These are phyloP conservation scores for Drosophila siamana DNA, from an alignment of 2,888 invertebrate species.

Conservation along the genomic window DNA sequence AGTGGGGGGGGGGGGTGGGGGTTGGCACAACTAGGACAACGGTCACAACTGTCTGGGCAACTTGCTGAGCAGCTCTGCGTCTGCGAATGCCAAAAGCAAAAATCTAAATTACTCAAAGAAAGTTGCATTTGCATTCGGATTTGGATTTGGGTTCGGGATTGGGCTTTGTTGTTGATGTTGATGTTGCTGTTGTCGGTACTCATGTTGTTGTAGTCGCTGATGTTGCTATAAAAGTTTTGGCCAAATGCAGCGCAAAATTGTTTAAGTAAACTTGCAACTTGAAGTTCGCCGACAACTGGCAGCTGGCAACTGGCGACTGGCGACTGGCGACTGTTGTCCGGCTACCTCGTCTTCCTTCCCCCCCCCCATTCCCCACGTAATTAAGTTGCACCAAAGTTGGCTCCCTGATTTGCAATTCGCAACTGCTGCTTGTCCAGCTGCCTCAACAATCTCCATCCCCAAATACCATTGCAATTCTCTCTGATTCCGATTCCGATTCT, in stretches of 20 bases:
- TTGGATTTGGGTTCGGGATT: conserved; percentile 47
- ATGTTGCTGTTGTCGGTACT: conserved; percentile 2
- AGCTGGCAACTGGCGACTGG: conserved; percentile 13
- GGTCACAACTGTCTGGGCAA: conserved; percentile 20
- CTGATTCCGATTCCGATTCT: neutral
- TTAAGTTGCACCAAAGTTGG: conserved; percentile 75
- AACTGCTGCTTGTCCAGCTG: conserved; percentile 30
- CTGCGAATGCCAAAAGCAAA: conserved; percentile 33
- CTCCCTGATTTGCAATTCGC: conserved; percentile 63
- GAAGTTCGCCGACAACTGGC: conserved; percentile 49
- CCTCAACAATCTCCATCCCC: neutral
- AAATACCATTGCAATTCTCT: neutral
- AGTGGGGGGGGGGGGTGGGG: too few relatives aligned
- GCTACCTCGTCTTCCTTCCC: too few relatives aligned
- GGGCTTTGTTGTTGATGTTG: neutral
- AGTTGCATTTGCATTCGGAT: conserved; percentile 27
- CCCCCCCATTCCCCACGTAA: conserved; percentile 40
- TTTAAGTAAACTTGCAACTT: conserved; percentile 69
- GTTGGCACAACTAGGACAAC: neutral
- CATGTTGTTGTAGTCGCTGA: conserved; percentile 26
- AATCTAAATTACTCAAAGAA: conserved; percentile 51
- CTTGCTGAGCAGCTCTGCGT: conserved; percentile 21
- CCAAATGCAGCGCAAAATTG: conserved; percentile 62
- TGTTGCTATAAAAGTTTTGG: conserved; percentile 57
- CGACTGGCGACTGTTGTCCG: conserved; percentile 25